Evolutionary conservation across 2,888 invertebrate genomes (phyloP).

Genomic region (Sinodicranocentrus sp.): DNA sequence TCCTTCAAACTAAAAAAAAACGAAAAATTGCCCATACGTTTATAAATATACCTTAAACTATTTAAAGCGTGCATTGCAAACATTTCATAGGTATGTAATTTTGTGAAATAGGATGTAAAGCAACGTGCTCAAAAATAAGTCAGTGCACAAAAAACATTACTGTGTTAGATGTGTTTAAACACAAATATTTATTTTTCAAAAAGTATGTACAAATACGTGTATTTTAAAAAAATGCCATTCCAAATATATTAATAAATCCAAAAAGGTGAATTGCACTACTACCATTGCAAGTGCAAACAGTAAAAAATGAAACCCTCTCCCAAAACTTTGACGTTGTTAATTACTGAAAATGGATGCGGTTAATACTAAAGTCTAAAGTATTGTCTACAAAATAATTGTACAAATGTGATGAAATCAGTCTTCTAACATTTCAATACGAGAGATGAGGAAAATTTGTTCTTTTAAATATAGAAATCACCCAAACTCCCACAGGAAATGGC

Average conservation of each 20-base stretch:
- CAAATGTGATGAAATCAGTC: conserved; percentile 48
- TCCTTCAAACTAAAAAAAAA: not conserved
- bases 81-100: not conserved
- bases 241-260: conserved; percentile 14
- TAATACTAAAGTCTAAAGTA: not conserved
- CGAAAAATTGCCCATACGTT: no score
- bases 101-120: conserved; percentile 61
- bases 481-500: conserved; percentile 17
- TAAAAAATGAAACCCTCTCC: not conserved
- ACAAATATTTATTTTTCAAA: conserved; percentile 57
- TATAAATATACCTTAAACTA: not conserved
- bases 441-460: conserved; percentile 13
- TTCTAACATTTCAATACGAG: conserved; percentile 33
- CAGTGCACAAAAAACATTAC: conserved; percentile 48
- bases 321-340: not conserved
- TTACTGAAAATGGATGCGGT: not conserved
- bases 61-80: conserved; percentile 8
- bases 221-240: conserved; percentile 9
- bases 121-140: conserved; percentile 56
- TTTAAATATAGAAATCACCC: conserved; percentile 1
- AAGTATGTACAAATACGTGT: conserved; percentile 43
- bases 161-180: conserved; percentile 48
- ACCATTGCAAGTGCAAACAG: not conserved
- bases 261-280: not conserved
- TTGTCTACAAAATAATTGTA: conserved; percentile 60